Percentiles rank a stretch among this genome's conserved stretches.
Conservation (phyloP, 2,888 invertebrate genomes). For the Notodonta dromedarius region DNA sequence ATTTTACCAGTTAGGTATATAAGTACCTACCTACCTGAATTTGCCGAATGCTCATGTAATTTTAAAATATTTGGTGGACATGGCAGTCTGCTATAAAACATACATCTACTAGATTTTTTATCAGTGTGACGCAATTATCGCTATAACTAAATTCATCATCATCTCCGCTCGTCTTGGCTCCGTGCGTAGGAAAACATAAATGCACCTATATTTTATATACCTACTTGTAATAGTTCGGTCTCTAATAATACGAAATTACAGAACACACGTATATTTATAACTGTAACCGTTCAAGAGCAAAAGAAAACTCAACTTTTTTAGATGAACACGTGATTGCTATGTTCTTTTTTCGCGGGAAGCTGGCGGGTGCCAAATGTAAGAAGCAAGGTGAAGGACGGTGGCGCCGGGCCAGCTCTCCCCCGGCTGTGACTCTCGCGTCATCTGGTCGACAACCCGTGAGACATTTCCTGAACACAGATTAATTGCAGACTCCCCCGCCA, state of each 20-base stretch:
- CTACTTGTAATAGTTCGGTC: not conserved
- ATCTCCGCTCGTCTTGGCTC: too few species aligned
- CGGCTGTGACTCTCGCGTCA: not conserved
- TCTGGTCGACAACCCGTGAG: constrained; percentile 25
- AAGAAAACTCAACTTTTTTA: constrained; percentile 10
- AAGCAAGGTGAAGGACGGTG: constrained; percentile 40
- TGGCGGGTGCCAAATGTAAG: constrained; percentile 23
- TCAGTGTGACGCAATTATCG: not conserved
- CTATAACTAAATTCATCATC: too few species aligned
- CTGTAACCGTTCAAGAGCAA: not conserved
- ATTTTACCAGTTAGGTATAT: too few species aligned
- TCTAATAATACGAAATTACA: not conserved
- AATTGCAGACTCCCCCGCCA: not conserved
- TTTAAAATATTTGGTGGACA: too few species aligned
- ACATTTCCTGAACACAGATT: not conserved
- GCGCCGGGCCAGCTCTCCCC: constrained; percentile 27
- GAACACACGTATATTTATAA: not conserved
- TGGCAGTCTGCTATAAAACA: too few species aligned
- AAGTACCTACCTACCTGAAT: too few species aligned
- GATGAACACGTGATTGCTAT: constrained; percentile 21
- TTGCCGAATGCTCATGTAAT: too few species aligned
- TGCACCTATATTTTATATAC: too few species aligned
- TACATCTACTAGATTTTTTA: too few species aligned
- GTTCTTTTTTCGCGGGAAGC: constrained; percentile 8
- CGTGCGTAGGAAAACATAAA: too few species aligned